Base-by-base conservation (phyloP, 2,113 vertebrate genomes). In the Dasypus novemcinctus region DNA sequence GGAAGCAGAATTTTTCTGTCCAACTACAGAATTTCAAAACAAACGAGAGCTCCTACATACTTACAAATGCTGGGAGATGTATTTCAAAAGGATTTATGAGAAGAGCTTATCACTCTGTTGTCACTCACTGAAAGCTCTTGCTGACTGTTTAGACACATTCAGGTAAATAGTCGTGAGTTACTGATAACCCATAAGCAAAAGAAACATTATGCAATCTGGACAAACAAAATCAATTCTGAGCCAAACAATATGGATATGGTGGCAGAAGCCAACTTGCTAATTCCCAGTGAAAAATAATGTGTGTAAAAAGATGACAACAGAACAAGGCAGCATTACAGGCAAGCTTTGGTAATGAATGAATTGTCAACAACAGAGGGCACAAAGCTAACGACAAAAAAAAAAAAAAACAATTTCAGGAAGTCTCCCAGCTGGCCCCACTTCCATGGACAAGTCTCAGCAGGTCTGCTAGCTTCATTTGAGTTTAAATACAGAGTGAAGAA, bases 321-420 rank as follows among this genome's bases (percentile, higher is more conserved):
- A 94, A 91, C 0, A 43, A 74, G 74, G 54, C 86, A 93, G 61
- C 5, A 0, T 21, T 80, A 57, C 41, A 41, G 88, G 46, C 41
- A 59, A 49, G 96, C 80, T 91, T 85, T 95, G 92, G 96, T 91
- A 95, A 97, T 1, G 76, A 69, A 95, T 61, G 54, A 36, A 92
- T 94, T 91, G 80, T 63, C 78, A 93, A 95, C 74, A 89, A 87
- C 81, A 81, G 41, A 94, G 87, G 81, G 93, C 69, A 96, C 29
- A 0, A 0, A 20, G 41, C 61, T 18, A 68, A 2, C 69, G 18
- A 2, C 17, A 81, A 91, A 29, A 1, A 23, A 66, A 75, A 81
- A 91, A 29, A 1, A 23, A 66, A 75, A 15, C 59, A 17, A 61
- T 36, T 68, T 83, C 52, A 59, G 25, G 80, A 75, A 38, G 36